A percentile compares a stretch with the other conserved stretches of the same genome.
These are phyloP conservation scores for Pandemis corylana DNA, from an alignment of 2,888 invertebrate genomes.

Conservation along the genomic window DNA sequence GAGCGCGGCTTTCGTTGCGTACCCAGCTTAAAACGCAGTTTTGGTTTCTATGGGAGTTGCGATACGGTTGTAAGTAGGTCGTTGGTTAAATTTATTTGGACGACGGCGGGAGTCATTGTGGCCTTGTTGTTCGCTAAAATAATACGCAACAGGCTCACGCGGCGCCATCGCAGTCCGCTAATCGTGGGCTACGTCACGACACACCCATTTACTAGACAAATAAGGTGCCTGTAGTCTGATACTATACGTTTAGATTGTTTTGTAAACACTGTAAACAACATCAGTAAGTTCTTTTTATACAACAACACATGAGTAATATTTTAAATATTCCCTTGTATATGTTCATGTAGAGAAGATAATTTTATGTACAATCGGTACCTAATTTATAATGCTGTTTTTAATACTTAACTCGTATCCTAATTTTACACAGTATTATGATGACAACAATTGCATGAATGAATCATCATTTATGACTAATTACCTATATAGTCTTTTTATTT, in stretches of 20 bases:
- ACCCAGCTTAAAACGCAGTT: conserved; percentile 44
- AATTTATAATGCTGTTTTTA: neutral
- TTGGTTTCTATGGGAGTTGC: conserved; percentile 51
- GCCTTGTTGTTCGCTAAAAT: conserved; percentile 73
- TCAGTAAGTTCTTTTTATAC: conserved; percentile 17
- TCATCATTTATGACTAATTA: neutral
- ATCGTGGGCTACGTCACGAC: conserved; percentile 77
- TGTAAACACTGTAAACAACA: conserved; percentile 38
- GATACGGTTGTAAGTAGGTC: conserved; percentile 67
- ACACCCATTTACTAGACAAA: conserved; percentile 80
- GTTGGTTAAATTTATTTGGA: conserved; percentile 54
- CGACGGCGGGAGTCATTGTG: conserved; percentile 57
- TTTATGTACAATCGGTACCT: neutral
- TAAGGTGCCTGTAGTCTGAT: conserved; percentile 69
- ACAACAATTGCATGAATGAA: conserved; percentile 2
- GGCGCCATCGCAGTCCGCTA: conserved; percentile 53
- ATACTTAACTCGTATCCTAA: neutral
- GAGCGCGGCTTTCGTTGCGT: conserved; percentile 48
- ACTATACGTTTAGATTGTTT: conserved; percentile 50
- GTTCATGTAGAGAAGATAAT: neutral
- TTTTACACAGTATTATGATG: conserved; percentile 4
- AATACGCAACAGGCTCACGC: conserved; percentile 72
- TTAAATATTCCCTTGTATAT: neutral
- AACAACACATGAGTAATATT: conserved; percentile 16
- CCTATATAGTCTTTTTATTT: neutral